Conservation (phyloP, 2,888 invertebrate genomes). For the Falcaria lacertinaria region DNA sequence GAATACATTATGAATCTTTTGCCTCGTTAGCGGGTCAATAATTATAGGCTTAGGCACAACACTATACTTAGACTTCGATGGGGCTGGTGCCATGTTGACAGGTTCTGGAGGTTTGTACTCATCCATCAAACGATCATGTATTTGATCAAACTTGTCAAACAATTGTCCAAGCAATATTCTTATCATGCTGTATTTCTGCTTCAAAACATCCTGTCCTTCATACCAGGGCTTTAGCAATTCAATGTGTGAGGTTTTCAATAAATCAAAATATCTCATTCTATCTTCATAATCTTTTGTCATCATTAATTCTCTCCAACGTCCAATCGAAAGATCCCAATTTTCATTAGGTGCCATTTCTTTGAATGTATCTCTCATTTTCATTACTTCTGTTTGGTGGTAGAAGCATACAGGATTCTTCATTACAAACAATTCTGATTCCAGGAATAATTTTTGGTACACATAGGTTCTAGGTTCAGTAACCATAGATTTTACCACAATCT, state of each 20-base stretch:
- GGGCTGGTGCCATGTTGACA: neutral
- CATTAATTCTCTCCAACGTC: slow-evolving; percentile 56
- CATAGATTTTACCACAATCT: slow-evolving; percentile 37
- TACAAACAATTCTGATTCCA: slow-evolving; percentile 61
- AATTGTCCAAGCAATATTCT: slow-evolving; percentile 44
- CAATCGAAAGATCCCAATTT: slow-evolving; percentile 58
- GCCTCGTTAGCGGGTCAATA: slow-evolving; percentile 12
- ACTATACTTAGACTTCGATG: neutral
- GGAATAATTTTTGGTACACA: slow-evolving; percentile 54
- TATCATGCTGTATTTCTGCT: slow-evolving; percentile 50
- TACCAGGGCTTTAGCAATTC: slow-evolving; percentile 56
- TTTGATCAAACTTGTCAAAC: slow-evolving; percentile 51
- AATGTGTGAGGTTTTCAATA: slow-evolving; percentile 42
- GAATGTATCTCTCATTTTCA: slow-evolving; percentile 47
- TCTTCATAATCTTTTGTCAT: slow-evolving; percentile 54
- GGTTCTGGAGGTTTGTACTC: slow-evolving; percentile 4
- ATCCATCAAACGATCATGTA: slow-evolving; percentile 32
- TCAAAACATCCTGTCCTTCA: slow-evolving; percentile 45
- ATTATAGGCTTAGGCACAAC: neutral
- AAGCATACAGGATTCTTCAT: slow-evolving; percentile 67
- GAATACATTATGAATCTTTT: slow-evolving; percentile 41
- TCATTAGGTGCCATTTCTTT: slow-evolving; percentile 41
- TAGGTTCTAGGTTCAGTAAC: slow-evolving; percentile 42
- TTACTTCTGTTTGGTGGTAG: slow-evolving; percentile 66
- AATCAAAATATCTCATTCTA: slow-evolving; percentile 54